Conservation (phyloP, 2,888 invertebrate species). For the Drosophila glabriapex region DNA sequence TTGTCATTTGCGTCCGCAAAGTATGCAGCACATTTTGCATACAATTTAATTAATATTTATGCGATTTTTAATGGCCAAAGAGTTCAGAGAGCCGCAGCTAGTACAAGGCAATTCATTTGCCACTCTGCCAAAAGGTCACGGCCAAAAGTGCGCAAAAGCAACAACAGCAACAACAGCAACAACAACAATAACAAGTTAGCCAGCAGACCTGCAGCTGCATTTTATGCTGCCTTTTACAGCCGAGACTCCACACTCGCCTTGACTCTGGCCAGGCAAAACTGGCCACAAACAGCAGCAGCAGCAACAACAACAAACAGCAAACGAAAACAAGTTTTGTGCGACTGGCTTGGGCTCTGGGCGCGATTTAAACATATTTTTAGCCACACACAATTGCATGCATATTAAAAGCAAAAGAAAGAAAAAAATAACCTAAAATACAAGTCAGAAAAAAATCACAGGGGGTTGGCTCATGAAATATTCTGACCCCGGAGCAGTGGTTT, state of each 20-base stretch:
- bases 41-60: conserved; percentile 80
- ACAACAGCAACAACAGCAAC: conserved; percentile 6
- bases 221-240: conserved; percentile 60
- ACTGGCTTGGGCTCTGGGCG: conserved; percentile 69
- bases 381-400: conserved; percentile 78
- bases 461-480: conserved; percentile 73
- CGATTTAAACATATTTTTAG: conserved; percentile 81
- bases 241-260: conserved; percentile 59
- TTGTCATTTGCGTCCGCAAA: conserved; percentile 56
- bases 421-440: conserved; percentile 6
- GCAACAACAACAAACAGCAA: conserved; percentile 16
- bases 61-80: conserved; percentile 58
- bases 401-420: conserved; percentile 61
- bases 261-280: conserved; percentile 70
- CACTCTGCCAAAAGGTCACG: conserved; percentile 71
- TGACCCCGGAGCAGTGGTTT: conserved; percentile 77
- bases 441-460: conserved; percentile 25
- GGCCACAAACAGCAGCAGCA: conserved; percentile 35
- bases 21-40: conserved; percentile 71
- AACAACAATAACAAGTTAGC: conserved; percentile 65
- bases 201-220: conserved; percentile 61
- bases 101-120: conserved; percentile 57
- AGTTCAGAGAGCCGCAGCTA: conserved; percentile 9
- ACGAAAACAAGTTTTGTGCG: conserved; percentile 62
- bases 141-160: conserved; percentile 73